These are phyloP conservation scores for Brachynemurus nebulosus DNA, from an alignment of 2,888 invertebrate genomes.

Conservation along the genomic window DNA sequence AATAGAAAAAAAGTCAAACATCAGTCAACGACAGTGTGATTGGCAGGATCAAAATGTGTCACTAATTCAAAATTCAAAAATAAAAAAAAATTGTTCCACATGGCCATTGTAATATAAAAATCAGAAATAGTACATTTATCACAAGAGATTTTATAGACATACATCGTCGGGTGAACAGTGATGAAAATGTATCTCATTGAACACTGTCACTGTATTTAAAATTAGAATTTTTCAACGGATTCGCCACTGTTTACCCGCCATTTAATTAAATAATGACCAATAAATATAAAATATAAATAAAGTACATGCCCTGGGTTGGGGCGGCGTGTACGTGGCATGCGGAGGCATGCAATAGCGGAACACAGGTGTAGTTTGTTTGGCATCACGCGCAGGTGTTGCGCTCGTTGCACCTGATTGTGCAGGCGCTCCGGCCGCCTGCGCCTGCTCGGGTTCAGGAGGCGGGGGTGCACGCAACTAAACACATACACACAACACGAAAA, in stretches of 20 bases:
- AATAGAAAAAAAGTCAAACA: too few relatives aligned
- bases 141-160: too few relatives aligned
- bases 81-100: too few relatives aligned
- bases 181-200: too few relatives aligned
- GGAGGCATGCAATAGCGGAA: slow-evolving; percentile 47
- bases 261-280: background rate
- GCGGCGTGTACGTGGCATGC: slow-evolving; percentile 44
- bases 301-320: slow-evolving; percentile 47
- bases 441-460: slow-evolving; percentile 25
- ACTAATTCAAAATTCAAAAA: too few relatives aligned
- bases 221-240: too few relatives aligned
- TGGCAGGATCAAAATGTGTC: too few relatives aligned
- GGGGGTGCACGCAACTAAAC: slow-evolving; percentile 26
- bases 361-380: slow-evolving; percentile 29
- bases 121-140: too few relatives aligned
- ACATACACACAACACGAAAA: slow-evolving; percentile 9
- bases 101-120: too few relatives aligned
- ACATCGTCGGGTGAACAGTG: too few relatives aligned
- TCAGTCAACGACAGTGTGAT: too few relatives aligned
- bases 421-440: slow-evolving; percentile 26
- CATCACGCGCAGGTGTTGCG: slow-evolving; percentile 23
- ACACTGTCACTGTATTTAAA: too few relatives aligned
- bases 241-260: slow-evolving; percentile 2
- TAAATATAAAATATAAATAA: slow-evolving; percentile 12
- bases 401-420: slow-evolving; percentile 23